These are phyloP conservation scores for Orthonychiurus folsomi DNA, from an alignment of 2,888 invertebrate species.

Conservation along the genomic window DNA sequence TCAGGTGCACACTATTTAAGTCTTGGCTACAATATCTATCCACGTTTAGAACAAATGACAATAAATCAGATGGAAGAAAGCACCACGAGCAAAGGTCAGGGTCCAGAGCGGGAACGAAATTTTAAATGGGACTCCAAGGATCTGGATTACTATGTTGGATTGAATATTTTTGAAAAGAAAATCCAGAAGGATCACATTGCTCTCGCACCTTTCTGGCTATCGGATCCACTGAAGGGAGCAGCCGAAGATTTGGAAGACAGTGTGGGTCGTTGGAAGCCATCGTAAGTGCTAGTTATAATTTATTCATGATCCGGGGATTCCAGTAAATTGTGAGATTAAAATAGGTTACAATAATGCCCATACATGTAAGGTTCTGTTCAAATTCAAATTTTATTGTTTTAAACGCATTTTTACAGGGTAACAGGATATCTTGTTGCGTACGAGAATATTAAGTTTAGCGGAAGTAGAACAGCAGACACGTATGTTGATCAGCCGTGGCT, in stretches of 20 bases:
- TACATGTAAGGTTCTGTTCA: not conserved
- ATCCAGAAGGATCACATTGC: conserved; percentile 2
- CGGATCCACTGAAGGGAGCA: conserved; percentile 7
- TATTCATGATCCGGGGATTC: not conserved
- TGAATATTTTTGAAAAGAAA: not conserved
- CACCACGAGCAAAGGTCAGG: too few species aligned
- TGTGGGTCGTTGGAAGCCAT: conserved; percentile 4
- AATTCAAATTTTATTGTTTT: not conserved
- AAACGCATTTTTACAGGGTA: conserved; percentile 2
- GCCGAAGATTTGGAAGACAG: conserved; percentile 9
- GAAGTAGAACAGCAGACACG: not conserved
- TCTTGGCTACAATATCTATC: too few species aligned
- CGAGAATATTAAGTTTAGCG: not conserved
- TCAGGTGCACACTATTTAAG: too few species aligned
- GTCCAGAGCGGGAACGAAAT: not conserved
- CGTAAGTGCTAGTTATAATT: too few species aligned
- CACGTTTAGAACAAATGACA: too few species aligned
- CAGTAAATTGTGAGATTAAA: not conserved
- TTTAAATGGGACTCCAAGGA: not conserved
- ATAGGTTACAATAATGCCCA: not conserved
- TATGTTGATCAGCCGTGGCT: conserved; percentile 11
- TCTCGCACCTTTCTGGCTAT: conserved; percentile 8
- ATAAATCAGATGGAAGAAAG: too few species aligned
- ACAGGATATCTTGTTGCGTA: conserved; percentile 8
- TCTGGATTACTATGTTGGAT: not conserved